A percentile compares a stretch with the other conserved stretches of the same genome.
These are phyloP conservation scores for Leptocoma aspasia DNA, from an alignment of 2,113 vertebrate species.

Conservation along the genomic window DNA sequence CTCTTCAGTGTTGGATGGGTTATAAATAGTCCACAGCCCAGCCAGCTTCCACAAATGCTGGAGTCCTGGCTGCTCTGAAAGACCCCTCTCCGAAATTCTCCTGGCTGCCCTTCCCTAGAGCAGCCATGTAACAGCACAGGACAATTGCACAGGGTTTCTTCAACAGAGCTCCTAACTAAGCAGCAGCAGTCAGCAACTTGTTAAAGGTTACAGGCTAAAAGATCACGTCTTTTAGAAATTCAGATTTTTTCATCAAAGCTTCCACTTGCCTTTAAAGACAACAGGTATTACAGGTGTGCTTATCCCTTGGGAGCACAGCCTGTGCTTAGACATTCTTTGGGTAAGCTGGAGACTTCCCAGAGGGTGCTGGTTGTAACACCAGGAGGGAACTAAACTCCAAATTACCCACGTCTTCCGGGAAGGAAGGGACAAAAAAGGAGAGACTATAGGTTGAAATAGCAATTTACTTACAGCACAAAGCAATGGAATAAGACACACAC, in stretches of 20 bases:
- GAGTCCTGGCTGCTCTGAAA: neutral
- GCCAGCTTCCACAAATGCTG: neutral
- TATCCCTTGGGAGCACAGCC: neutral
- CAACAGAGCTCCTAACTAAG: neutral
- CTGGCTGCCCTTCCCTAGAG: neutral
- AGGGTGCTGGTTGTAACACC: neutral
- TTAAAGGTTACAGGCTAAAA: neutral
- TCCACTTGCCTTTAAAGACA: neutral
- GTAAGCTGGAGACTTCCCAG: neutral
- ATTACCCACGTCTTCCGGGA: neutral
- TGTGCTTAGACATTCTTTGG: neutral
- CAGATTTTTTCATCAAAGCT: neutral
- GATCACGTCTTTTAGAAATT: neutral
- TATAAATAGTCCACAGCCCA: neutral
- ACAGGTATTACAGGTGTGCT: neutral
- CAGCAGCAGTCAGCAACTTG: neutral
- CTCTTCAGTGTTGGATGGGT: conserved; percentile 5
- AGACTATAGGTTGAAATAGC: neutral
- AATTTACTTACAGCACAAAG: neutral
- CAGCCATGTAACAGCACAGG: neutral
- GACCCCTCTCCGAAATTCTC: neutral
- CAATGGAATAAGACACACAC: neutral
- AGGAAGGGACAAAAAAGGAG: neutral
- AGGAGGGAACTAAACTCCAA: neutral
- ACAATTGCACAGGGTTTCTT: neutral